These are phyloP conservation scores for Meloe dianella DNA, from an alignment of 2,888 invertebrate species.

Conservation along the genomic window DNA sequence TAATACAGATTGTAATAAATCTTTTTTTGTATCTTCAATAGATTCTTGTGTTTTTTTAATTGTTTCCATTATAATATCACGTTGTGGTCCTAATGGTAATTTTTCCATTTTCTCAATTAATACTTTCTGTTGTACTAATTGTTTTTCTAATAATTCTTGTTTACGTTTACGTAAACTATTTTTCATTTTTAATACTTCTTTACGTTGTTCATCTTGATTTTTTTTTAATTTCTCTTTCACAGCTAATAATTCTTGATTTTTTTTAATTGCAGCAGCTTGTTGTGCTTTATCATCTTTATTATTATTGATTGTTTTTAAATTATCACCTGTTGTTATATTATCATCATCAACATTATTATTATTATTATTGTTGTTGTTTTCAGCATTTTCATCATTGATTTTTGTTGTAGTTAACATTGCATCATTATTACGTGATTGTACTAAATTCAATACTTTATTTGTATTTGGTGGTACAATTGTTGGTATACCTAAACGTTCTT, in stretches of 20 bases:
- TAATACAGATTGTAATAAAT: conserved; percentile 58
- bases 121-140: conserved; percentile 85
- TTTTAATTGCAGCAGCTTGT: conserved; percentile 61
- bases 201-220: conserved; percentile 76
- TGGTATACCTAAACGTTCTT: conserved; percentile 61
- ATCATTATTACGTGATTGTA: conserved; percentile 55
- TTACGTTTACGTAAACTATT: conserved; percentile 84
- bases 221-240: conserved; percentile 74
- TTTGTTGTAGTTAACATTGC: conserved; percentile 44
- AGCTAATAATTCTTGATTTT: conserved; percentile 65
- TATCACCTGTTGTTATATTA: conserved; percentile 32
- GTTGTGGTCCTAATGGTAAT: conserved; percentile 74
- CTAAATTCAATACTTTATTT: conserved; percentile 58
- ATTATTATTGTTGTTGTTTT: conserved; percentile 40
- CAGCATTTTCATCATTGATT: conserved; percentile 52
- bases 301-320: conserved; percentile 25
- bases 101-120: conserved; percentile 83
- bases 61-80: conserved; percentile 76
- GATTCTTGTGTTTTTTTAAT: conserved; percentile 83
- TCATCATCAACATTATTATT: conserved; percentile 20
- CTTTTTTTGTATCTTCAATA: conserved; percentile 78
- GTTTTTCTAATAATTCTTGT: conserved; percentile 85
- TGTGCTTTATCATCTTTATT: conserved; percentile 54
- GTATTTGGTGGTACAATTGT: conserved; percentile 52
- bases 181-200: conserved; percentile 77